Base-by-base conservation (phyloP, 2,113 vertebrate genomes). In the Gobiocypris rarus region DNA sequence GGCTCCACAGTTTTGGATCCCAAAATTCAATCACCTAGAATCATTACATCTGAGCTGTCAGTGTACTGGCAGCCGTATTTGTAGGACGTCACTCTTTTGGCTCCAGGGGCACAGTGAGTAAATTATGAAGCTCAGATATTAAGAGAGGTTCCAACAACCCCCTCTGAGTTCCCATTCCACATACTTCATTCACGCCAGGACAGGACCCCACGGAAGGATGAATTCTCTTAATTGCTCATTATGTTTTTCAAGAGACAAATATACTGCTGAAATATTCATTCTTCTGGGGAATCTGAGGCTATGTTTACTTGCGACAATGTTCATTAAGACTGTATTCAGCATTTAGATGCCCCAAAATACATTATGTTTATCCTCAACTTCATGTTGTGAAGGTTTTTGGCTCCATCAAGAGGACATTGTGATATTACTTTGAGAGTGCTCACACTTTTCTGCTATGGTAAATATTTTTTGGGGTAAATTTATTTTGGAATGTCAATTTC, bases 341-440 rank as follows among this genome's bases (percentile, higher is more conserved):
- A 75, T 83, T 43, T 52, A 3, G 7, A 31, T 19, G 24, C 1
- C 24, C 14, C 45, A 9, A 83, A 75, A 24, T n/a, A 34, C 45
- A 56, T 11, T 2, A 31, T 31, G 28, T 59, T 82, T 13, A 58
- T 22, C 59, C 65, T 24, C 31, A 15, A 10, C 10, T 14, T 28
- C 17, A 69, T 7, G 1, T 77, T 77, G 31, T n/a, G 48, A 82
- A 34, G 77, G 28, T 61, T 87, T 74, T 83, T 86, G 71, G 84
- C 80, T 83, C 87, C 87, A 87, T 81, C 89, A 87, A 88, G 87
- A 87, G 89, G 87, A 86, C 50, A 59, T 41, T 28, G 69, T 10
- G 45, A 41, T 28, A 75, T 7, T 38, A 38, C 5, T 38, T 34
- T 38, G 38, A 38, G 38, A 38, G 38, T 7, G 38, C 38, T 38